Base-by-base conservation (phyloP, 35 echinoderm and acorn worm genomes). In the Nesometra sesokonis region DNA sequence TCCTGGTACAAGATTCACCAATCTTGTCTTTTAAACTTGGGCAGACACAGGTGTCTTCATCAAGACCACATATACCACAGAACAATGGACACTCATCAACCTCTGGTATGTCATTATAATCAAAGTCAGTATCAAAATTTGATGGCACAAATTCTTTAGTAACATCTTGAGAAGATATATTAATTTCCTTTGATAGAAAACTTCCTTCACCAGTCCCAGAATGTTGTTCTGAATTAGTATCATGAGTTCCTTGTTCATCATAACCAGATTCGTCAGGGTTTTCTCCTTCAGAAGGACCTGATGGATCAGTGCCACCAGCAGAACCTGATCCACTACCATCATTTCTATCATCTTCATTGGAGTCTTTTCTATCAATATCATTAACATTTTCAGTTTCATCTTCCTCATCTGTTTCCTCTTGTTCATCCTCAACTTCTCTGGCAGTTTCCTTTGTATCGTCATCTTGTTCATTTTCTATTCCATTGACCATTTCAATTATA, bases 21-120 rank as follows among this genome's bases (percentile, higher is more conserved):
- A 67, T 19, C 23, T 27, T 67, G 52, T 67, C 21, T 27, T 67
- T 67, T 17, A 19, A 67, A 19, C 52, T 67, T 27, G 88, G 84
- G 78, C 94, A 97, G 13, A 90, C 32, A 93, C 94, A 97, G 30
- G 78, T 37, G 31, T 97, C 94, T 13, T 93, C 91, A 85, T 97
- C 94, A 4, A 90, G 82, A 78, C 94, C 90, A 86, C 94, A 97
- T 38, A 85, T 52, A 8, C 84, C 91, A 93, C 94, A 97, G 47
- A 90, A 92, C n/a, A 93, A 46, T 32, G 90, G 80, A 31, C 90
- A 57, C 32, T 97, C 90, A 82, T 97, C 94, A 34, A 97, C 52
- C 13, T 97, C 94, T 0, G 88, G 91, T 11, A 97, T 84, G 37
- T 97, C 94, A 82, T 93, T 85, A 27, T 92, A 80, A 9, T 81